These are phyloP conservation scores for Tenualosa thibaudeaui DNA, from an alignment of 2,797 vertebrate genomes.

Conservation along the genomic window DNA sequence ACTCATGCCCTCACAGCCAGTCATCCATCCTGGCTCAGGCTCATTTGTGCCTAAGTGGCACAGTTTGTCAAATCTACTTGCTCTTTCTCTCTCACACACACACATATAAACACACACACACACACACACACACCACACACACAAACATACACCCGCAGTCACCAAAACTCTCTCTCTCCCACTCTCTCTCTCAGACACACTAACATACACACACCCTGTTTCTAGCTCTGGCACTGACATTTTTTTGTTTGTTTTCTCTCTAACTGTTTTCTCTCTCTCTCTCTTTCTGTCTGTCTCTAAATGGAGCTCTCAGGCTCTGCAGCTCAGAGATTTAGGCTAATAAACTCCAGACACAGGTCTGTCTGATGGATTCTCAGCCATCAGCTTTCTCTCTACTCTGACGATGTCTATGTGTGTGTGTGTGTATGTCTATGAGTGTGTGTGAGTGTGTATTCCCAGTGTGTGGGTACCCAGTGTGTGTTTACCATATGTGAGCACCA, in stretches of 20 bases:
- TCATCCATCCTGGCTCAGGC: not conserved
- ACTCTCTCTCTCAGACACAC: no score
- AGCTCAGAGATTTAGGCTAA: conserved; percentile 17
- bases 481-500: not conserved
- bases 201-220: not conserved
- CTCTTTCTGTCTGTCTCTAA: not conserved
- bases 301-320: not conserved
- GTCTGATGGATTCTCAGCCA: conserved; percentile 2
- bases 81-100: not conserved
- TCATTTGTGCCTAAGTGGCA: not conserved
- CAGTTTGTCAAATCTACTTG: not conserved
- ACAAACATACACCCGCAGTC: no score
- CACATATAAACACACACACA: not conserved
- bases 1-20: not conserved
- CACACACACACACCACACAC: no score
- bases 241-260: not conserved
- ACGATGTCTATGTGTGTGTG: conserved; percentile 4
- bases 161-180: no score
- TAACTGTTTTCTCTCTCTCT: not conserved
- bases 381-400: not conserved
- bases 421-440: not conserved
- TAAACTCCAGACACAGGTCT: not conserved
- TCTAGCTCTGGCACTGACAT: not conserved
- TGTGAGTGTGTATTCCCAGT: not conserved
- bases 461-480: not conserved